A percentile compares a stretch with the other conserved stretches of the same genome.
Conservation (phyloP, 2,113 vertebrate genomes). For the Chaenogobius annularis region DNA sequence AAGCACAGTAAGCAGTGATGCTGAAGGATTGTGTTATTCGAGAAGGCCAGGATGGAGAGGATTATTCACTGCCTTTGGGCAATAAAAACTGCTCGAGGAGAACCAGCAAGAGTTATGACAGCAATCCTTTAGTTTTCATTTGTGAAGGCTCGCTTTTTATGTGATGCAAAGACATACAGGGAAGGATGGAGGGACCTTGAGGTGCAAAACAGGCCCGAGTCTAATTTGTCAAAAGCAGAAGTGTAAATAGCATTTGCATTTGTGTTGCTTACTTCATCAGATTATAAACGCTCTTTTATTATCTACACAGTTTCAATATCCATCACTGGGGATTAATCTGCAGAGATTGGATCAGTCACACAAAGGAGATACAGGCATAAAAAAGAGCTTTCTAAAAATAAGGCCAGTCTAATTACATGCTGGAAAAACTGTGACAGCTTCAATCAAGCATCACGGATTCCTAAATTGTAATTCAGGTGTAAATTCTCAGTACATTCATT, state of each 20-base stretch:
- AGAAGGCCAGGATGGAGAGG: conserved; percentile 60
- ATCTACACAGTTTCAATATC: conserved; percentile 21
- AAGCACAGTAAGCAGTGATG: conserved; percentile 63
- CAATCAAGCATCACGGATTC: neutral
- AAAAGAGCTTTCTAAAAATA: neutral
- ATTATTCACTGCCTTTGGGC: conserved; percentile 65
- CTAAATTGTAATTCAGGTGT: neutral
- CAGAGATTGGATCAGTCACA: conserved; percentile 11
- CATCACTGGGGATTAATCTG: conserved; percentile 9
- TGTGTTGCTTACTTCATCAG: conserved; percentile 51
- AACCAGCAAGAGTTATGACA: conserved; percentile 68
- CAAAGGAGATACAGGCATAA: neutral
- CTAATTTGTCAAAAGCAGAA: conserved; percentile 44
- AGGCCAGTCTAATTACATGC: neutral
- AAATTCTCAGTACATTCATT: neutral
- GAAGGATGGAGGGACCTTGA: conserved; percentile 55
- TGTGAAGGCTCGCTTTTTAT: conserved; percentile 45
- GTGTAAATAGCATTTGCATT: conserved; percentile 50
- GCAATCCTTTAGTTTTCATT: conserved; percentile 69
- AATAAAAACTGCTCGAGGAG: conserved; percentile 71
- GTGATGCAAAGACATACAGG: conserved; percentile 47
- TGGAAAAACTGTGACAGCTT: neutral
- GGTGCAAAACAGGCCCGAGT: conserved; percentile 53
- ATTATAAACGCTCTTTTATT: conserved; percentile 39
- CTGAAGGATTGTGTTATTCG: conserved; percentile 69